Evolutionary conservation across 2,113 vertebrate genomes (phyloP).

Genomic region (Petromus typicus): DNA sequence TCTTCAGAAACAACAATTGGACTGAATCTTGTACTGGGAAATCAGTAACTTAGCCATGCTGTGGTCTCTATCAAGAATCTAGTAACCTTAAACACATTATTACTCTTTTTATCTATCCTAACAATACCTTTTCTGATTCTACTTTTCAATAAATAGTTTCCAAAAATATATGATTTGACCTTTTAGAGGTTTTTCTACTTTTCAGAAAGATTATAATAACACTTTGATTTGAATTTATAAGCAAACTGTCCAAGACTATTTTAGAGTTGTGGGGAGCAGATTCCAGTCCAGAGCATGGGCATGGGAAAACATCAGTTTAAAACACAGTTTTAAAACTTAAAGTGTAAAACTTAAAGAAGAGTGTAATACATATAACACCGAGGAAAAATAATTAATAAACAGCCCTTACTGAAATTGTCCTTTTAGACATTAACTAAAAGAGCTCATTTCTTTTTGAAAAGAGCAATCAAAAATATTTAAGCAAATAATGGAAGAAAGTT

Average conservation of each 20-base stretch:
- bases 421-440: neutral
- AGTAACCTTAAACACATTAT: neutral
- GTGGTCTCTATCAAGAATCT: neutral
- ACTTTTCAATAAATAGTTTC: neutral
- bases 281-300: no score
- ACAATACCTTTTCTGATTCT: neutral
- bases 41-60: neutral
- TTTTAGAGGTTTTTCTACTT: neutral
- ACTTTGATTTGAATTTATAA: neutral
- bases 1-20: neutral
- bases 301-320: no score
- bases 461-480: slow-evolving; percentile 5
- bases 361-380: neutral
- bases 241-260: neutral
- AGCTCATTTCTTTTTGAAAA: neutral
- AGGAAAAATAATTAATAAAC: neutral
- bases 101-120: neutral
- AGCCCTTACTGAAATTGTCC: neutral
- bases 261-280: no score
- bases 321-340: no score
- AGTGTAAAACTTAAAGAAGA: neutral
- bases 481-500: neutral
- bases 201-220: neutral
- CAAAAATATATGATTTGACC: neutral
- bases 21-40: neutral